Evolutionary conservation across 2,797 vertebrate species (phyloP).

Genomic region (Esox masquinongy): DNA sequence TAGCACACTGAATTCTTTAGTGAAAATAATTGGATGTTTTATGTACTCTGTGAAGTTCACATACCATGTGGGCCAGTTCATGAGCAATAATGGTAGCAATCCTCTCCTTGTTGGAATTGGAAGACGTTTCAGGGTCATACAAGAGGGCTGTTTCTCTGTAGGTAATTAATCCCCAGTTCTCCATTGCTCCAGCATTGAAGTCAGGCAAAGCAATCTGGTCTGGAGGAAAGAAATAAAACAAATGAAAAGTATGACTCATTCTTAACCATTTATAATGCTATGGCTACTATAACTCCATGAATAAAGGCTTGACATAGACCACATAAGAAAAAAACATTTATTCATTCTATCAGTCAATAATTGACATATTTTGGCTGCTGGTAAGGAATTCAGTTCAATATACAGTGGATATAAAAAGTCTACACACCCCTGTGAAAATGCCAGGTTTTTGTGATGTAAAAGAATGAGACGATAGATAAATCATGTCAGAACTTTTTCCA

Average conservation of each 20-base stretch:
- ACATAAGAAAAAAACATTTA: not conserved
- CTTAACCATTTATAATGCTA: not conserved
- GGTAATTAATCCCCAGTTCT: conserved; percentile 97
- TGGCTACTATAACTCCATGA: not conserved
- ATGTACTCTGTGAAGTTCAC: not conserved
- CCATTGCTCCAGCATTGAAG: conserved; percentile 93
- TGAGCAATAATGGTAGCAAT: conserved; percentile 84
- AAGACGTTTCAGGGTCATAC: conserved; percentile 70
- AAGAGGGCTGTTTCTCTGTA: conserved; percentile 88
- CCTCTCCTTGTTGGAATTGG: conserved; percentile 84
- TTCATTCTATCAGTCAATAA: conserved; percentile 11
- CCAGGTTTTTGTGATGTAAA: no score
- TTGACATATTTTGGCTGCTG: not conserved
- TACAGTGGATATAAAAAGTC: no score
- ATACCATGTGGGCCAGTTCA: conserved; percentile 93
- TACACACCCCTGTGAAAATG: no score
- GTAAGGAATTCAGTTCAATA: not conserved
- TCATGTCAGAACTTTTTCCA: no score
- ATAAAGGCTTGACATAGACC: not conserved
- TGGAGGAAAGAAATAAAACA: conserved; percentile 40
- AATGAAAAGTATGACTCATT: not conserved
- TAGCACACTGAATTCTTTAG: not conserved
- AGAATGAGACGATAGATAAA: no score
- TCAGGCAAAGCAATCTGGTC: conserved; percentile 92
- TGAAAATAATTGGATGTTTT: not conserved